Base-by-base conservation (phyloP, 2,113 vertebrate genomes). In the Genyomyrus donnyi region DNA sequence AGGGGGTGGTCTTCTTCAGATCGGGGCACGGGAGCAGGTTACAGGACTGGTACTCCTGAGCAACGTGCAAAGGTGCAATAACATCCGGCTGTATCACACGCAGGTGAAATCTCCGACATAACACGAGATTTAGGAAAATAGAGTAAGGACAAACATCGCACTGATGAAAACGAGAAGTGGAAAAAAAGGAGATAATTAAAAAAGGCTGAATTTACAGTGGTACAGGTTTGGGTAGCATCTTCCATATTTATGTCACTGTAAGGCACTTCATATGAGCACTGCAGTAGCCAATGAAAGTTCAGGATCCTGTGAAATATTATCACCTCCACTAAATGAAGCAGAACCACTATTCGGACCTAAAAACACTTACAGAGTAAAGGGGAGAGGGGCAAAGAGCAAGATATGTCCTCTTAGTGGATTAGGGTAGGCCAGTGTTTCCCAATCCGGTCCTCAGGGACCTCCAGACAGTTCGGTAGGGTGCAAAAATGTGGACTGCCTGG, bases 1-100 rank as follows among this genome's bases (percentile, higher is more conserved):
- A 99, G 1, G 98, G 98, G 0, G 98, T 99, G n/a, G 98, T 98
- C 96, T 99, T 99, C 93, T 99, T 99, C 89, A 99, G 92, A 93
- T 99, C 98, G 0, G 98, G 97, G 90, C 98, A 99, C 0, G 97
- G 94, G 0, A 97, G 95, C 45, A 96, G 97, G 93, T 99, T 99
- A 92, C 98, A 99, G 0, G 97, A 95, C 93, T 99, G 98, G 93
- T 98, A 98, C 91, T 99, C 98, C 98, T 99, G 92, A 58, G 27
- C 19, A 31, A 66, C 6, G 21, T 24, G 52, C 3, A 85, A 9
- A 85, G 77, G 48, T 0, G 5, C 42, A 49, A 10, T 56, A 56
- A 0, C 35, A 53, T 90, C 24, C 11, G 45, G 19, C 77, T 39
- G 31, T 83, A 83, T 39, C 77, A 56, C 85, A 31, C 13, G 1